Base-by-base conservation (phyloP, 2,113 vertebrate genomes). In the Dromas ardeola region DNA sequence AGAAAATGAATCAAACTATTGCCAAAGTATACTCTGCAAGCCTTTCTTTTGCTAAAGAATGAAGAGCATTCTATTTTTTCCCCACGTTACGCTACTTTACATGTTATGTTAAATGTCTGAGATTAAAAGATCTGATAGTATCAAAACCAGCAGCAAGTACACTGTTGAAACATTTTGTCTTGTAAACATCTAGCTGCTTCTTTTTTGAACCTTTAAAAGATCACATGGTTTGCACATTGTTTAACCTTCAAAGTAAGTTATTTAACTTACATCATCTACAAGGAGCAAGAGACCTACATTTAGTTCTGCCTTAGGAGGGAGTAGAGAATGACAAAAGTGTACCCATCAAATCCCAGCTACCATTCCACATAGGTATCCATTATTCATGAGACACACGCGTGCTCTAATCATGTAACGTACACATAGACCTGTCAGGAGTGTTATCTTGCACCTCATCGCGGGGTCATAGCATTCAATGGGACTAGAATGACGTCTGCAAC, bases 1-100 rank as follows among this genome's bases (percentile, higher is more conserved):
- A 82, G 50, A 83, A 94, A 90, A 93, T 47, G 5, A 88, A 63
- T 83, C 47, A 76, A 96, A 43, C 42, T 90, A 55, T 22, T 80
- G 63, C 36, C 43, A 55, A 86, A 43, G 16, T 11, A 73, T 6
- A 71, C 32, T n/a, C 84, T 47, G 38, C 32, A 85, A 89, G 32
- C 32, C 20, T 63, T 50, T 65, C 49, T 69, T 71, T 56, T 34
- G 15, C 42, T 56, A 36, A 91, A 43, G 67, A 77, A 77, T 29
- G 25, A 90, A 50, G 2, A 74, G 11, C 5, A 2, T 25, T 85
- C 12, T 61, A 2, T 6, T 81, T 79, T 32, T 3, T 22, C 23
- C 45, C 21, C n/a, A 21, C 2, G 20, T 80, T 62, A 61, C 0
- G 1, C 27, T 61, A 63, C 67, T 61, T 80, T 30, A 52, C 63